Evolutionary conservation across 2,113 vertebrate genomes (phyloP).

Genomic region (Lonchura striata): DNA sequence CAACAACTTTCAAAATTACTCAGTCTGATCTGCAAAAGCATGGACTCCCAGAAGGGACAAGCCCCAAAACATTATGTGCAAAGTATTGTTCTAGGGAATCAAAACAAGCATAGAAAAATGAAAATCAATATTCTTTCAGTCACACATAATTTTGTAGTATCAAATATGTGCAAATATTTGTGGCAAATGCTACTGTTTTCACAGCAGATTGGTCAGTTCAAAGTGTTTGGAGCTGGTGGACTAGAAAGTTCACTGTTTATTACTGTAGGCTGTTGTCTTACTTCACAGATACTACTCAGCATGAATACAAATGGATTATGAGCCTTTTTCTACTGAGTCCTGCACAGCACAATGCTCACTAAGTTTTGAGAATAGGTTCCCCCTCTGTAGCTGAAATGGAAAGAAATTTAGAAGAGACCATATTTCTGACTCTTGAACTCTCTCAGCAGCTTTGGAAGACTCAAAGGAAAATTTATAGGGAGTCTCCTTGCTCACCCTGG

Average conservation of each 20-base stretch:
- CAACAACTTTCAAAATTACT: conserved; percentile 45
- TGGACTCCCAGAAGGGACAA: background rate
- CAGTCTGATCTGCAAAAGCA: background rate
- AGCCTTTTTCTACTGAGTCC: background rate
- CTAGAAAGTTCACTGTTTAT: background rate
- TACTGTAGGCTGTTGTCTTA: background rate
- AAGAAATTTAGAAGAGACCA: background rate
- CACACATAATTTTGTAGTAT: background rate
- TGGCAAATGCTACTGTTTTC: background rate
- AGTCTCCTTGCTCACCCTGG: background rate
- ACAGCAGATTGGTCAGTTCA: background rate
- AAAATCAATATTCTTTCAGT: conserved; percentile 22
- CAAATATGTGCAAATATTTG: conserved; percentile 39
- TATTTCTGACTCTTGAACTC: background rate
- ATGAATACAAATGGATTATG: background rate
- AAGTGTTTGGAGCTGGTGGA: background rate
- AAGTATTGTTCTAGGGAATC: conserved; percentile 9
- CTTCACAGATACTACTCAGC: background rate
- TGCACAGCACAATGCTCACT: background rate
- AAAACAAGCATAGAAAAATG: conserved; percentile 15
- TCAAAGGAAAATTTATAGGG: background rate
- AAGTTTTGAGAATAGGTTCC: background rate
- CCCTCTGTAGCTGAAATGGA: background rate
- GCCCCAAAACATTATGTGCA: background rate
- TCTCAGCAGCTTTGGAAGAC: background rate